These are phyloP conservation scores for Simalia tracyae DNA, from an alignment of 2,797 vertebrate species.

Conservation along the genomic window DNA sequence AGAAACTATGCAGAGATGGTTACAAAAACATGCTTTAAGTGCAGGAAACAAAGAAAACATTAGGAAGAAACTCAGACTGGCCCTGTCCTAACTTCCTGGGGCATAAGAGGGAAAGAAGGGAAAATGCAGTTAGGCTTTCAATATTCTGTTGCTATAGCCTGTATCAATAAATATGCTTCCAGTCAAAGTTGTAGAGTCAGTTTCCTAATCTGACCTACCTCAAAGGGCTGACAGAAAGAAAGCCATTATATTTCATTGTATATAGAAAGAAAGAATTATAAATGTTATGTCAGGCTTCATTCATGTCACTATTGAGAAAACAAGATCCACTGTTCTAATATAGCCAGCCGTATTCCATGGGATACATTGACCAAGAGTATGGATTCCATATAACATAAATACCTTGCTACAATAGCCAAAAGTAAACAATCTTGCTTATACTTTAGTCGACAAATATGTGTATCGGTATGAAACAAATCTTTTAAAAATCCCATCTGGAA, in stretches of 20 bases:
- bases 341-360: background rate
- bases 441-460: background rate
- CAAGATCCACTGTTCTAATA: background rate
- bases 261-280: background rate
- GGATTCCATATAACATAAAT: background rate
- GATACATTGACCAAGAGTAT: background rate
- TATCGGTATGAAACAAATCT: background rate
- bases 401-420: background rate
- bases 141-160: background rate
- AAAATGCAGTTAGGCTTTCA: background rate
- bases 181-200: background rate
- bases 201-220: background rate
- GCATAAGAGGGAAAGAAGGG: background rate
- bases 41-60: background rate
- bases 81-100: background rate
- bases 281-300: background rate
- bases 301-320: background rate
- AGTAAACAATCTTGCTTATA: background rate
- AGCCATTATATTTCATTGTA: background rate
- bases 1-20: background rate
- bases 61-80: background rate
- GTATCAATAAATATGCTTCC: background rate
- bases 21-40: background rate
- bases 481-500: background rate
- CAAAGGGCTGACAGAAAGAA: background rate